These are phyloP conservation scores for Scalopus aquaticus DNA, from an alignment of 2,113 vertebrate genomes.

Conservation along the genomic window DNA sequence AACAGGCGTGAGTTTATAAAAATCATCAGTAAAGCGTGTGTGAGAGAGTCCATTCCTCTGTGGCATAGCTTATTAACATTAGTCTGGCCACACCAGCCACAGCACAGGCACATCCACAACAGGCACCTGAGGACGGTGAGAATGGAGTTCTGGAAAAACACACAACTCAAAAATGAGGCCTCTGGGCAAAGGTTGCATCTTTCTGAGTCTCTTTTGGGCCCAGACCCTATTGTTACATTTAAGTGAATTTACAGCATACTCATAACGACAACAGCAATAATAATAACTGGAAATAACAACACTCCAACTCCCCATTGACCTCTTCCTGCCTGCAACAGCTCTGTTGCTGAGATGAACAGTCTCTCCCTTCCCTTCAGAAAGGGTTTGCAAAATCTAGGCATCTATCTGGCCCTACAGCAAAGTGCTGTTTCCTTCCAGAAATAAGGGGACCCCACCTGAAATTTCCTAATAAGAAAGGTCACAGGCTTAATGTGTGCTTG, in stretches of 20 bases:
- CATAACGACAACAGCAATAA: constrained; percentile 34
- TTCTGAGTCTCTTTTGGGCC: background rate
- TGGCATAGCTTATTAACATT: background rate
- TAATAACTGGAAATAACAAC: background rate
- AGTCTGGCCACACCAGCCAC: background rate
- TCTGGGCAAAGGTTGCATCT: background rate
- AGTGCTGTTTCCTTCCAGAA: background rate
- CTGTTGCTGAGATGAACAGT: background rate
- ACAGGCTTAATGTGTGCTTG: constrained; percentile 56
- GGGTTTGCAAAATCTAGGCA: background rate
- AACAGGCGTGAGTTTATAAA: constrained; percentile 14
- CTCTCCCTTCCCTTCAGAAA: background rate
- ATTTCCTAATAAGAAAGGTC: background rate
- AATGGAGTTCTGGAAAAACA: background rate
- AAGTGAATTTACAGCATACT: constrained; percentile 20
- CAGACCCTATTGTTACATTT: constrained; percentile 17
- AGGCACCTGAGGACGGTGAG: background rate
- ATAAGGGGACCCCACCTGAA: background rate
- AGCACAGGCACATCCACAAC: background rate
- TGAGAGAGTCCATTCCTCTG: background rate
- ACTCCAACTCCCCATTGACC: background rate
- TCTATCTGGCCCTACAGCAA: background rate
- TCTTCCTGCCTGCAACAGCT: background rate
- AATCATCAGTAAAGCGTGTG: background rate
- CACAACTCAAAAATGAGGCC: background rate